Evolutionary conservation across 2,113 vertebrate genomes (phyloP).

Genomic region (Balaeniceps rex): DNA sequence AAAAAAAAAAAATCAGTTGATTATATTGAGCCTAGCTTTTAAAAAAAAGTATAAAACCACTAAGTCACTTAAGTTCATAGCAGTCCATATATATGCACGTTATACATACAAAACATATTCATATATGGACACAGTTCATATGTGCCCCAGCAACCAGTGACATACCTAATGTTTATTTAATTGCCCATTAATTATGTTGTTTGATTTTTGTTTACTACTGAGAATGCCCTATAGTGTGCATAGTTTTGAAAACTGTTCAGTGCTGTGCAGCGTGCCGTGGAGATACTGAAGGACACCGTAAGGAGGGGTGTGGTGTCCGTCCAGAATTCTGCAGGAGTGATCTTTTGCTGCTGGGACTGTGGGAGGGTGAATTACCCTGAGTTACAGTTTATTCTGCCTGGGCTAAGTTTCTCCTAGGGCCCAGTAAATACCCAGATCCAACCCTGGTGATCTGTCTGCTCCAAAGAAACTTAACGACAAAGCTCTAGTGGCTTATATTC

Average conservation of each 20-base stretch:
- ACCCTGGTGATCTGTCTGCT: background rate
- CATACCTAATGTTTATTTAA: background rate
- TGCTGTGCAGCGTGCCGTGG: background rate
- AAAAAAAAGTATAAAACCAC: background rate
- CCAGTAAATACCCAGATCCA: background rate
- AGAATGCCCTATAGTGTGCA: background rate
- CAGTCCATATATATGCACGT: background rate
- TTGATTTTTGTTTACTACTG: background rate
- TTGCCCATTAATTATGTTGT: background rate
- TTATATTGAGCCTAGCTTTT: background rate
- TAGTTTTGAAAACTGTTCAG: background rate
- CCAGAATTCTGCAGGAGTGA: background rate
- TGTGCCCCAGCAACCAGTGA: background rate
- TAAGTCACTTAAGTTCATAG: background rate
- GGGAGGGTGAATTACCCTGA: background rate
- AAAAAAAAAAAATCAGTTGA: background rate
- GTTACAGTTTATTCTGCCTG: background rate
- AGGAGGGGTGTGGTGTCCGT: background rate
- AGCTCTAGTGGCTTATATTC: background rate
- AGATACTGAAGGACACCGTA: fast-evolving
- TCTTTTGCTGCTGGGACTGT: background rate
- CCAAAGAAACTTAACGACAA: background rate
- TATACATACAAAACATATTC: background rate
- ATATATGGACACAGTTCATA: background rate
- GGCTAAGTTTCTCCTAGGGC: background rate